Evolutionary conservation across 2,888 invertebrate genomes (phyloP).

Genomic region (Cataglyphis cursor): DNA sequence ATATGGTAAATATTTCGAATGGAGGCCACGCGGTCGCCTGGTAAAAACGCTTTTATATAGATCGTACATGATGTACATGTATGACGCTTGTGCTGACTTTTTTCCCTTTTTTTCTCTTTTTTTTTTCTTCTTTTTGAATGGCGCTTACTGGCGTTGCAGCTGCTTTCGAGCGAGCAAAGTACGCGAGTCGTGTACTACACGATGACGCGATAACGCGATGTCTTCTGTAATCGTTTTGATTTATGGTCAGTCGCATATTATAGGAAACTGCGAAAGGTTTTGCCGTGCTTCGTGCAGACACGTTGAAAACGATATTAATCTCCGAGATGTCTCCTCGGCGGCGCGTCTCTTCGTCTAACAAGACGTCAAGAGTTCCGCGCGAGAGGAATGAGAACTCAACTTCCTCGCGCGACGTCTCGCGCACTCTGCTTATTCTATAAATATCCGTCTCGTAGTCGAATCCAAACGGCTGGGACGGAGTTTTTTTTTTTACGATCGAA

Average conservation of each 20-base stretch:
- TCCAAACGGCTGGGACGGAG: background rate
- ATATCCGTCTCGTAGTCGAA: constrained; percentile 34
- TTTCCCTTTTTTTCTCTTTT: constrained; percentile 11
- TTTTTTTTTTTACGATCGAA: background rate
- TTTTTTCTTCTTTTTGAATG: constrained; percentile 35
- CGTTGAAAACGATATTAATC: constrained; percentile 13
- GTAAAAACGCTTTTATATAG: constrained; percentile 64
- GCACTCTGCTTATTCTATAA: constrained; percentile 31
- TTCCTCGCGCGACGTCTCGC: constrained; percentile 15
- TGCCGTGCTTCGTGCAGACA: background rate
- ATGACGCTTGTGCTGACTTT: constrained; percentile 64
- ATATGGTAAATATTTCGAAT: constrained; percentile 61
- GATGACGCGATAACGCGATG: constrained; percentile 44
- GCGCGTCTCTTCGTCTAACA: background rate
- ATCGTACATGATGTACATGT: constrained; percentile 61
- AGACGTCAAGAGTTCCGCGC: constrained; percentile 13
- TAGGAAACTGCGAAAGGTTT: constrained; percentile 17
- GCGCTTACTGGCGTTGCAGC: constrained; percentile 51
- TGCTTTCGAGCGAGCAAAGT: constrained; percentile 45
- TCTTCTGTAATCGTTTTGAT: constrained; percentile 70
- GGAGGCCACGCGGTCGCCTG: constrained; percentile 62
- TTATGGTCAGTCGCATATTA: constrained; percentile 57
- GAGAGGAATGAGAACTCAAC: background rate
- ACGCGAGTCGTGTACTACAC: constrained; percentile 60
- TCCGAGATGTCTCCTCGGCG: background rate